Evolutionary conservation across 2,113 vertebrate species (phyloP), one percentile per base, ranked within the genome.

Genomic region (Thamnaconus septentrionalis): DNA sequence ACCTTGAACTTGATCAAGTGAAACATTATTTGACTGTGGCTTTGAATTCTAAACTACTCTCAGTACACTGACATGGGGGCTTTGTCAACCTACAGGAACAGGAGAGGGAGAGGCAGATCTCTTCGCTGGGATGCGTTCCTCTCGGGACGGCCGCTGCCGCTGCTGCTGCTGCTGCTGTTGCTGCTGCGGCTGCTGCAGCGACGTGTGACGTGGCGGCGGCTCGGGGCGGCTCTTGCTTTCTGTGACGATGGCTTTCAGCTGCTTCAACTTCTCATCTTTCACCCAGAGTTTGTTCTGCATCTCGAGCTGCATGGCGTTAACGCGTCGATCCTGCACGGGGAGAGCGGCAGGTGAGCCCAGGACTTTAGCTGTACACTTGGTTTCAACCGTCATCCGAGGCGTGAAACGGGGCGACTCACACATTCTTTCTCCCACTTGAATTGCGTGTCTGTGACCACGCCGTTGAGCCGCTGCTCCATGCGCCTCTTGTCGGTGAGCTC

Each of bases 281-380:
- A 98, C 97, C 97, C 97, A 98, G 5, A 99, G 95, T 72, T 98
- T 98, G 85, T 98, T 99, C 86, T 98, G 96, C 97, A 99, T 96
- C 82, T 98, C 94, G 67, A 98, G 85, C 84, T 98, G 95, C 76
- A 95, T 98, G 5, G 95, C 97, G 3, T 96, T 96, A 47, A 98
- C 96, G 0, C 96, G 93, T 3, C 96, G 90, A 56, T 95, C 96
- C 97, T 98, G 62, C 53, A 59, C 8, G 54, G 40, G 3, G 7
- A 64, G 11, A 64, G 11, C 67, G 1, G 3, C 8, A 53, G 3
- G 18, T 43, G 48, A 4, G 8, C 56, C 7, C 2, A 45, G 65
- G 42, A 5, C 0, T 3, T 56, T 11, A 46, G 7, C 8, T 41
- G 18, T 4, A 3, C 11, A 3, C 18, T 40, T 41, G 44, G 7